Conservation (phyloP, 2,113 vertebrate species). For the Casuarius casuarius region DNA sequence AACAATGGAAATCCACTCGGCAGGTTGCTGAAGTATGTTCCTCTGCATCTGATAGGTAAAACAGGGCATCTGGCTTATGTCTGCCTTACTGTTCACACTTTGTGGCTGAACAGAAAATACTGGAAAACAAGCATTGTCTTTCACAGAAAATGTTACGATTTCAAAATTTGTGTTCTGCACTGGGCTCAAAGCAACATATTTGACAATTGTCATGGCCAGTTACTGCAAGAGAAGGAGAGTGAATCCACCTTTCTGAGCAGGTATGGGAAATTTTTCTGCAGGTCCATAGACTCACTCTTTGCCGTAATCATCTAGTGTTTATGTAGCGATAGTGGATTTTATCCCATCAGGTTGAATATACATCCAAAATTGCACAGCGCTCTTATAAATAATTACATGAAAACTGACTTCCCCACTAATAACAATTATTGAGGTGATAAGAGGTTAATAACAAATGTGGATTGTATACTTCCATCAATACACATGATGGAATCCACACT, state of each 20-base stretch:
- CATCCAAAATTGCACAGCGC: not conserved
- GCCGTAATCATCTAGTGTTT: not conserved
- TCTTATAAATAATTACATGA: not conserved
- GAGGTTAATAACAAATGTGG: conserved; percentile 13
- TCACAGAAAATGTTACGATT: not conserved
- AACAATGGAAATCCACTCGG: not conserved
- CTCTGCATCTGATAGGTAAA: not conserved
- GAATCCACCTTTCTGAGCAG: not conserved
- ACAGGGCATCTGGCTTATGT: not conserved
- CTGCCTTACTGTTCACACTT: not conserved
- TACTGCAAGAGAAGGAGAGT: not conserved
- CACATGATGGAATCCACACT: not conserved
- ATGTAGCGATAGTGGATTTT: not conserved
- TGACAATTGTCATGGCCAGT: not conserved
- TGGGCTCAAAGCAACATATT: not conserved
- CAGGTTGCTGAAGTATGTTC: not conserved
- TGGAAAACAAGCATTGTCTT: not conserved
- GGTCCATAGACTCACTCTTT: not conserved
- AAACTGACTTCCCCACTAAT: not conserved
- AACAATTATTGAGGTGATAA: conserved; percentile 19
- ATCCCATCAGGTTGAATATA: not conserved
- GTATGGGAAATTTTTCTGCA: not conserved
- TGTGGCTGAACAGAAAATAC: not conserved
- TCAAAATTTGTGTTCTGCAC: not conserved
- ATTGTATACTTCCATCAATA: not conserved